Conservation (phyloP, 2,888 invertebrate genomes). For the Orthosia gothica region DNA sequence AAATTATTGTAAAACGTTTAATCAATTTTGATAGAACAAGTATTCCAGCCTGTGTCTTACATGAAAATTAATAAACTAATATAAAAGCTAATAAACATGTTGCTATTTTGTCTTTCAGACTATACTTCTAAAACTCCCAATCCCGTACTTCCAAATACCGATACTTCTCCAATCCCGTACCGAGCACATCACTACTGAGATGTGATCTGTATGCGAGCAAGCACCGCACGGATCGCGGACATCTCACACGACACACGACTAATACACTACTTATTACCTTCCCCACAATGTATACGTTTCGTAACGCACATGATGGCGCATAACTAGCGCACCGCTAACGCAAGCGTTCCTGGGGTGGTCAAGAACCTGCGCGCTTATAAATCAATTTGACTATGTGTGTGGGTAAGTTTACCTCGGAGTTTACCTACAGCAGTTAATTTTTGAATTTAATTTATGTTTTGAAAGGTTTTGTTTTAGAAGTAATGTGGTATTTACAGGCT, state of each 20-base stretch:
- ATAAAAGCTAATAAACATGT: no score
- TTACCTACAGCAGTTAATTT: slow-evolving; percentile 21
- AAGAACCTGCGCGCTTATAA: slow-evolving; percentile 50
- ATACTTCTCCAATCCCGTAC: slow-evolving; percentile 9
- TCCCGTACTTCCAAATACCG: neutral
- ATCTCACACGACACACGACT: slow-evolving; percentile 73
- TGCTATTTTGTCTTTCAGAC: no score
- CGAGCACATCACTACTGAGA: slow-evolving; percentile 58
- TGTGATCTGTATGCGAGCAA: slow-evolving; percentile 74
- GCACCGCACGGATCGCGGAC: slow-evolving; percentile 69
- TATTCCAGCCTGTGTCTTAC: no score
- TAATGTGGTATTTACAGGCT: neutral
- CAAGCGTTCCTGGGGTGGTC: slow-evolving; percentile 64
- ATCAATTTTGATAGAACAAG: no score
- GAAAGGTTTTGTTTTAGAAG: neutral
- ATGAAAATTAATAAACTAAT: no score
- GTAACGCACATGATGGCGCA: slow-evolving; percentile 75
- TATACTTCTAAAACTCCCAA: neutral
- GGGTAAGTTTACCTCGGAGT: slow-evolving; percentile 29
- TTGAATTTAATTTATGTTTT: slow-evolving; percentile 17
- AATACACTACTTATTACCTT: slow-evolving; percentile 73
- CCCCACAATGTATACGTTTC: slow-evolving; percentile 69
- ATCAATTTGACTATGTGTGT: slow-evolving; percentile 50
- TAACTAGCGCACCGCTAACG: slow-evolving; percentile 66
- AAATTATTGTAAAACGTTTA: no score